Base-by-base conservation (phyloP, 2,113 vertebrate species). In the Pongo abelii region DNA sequence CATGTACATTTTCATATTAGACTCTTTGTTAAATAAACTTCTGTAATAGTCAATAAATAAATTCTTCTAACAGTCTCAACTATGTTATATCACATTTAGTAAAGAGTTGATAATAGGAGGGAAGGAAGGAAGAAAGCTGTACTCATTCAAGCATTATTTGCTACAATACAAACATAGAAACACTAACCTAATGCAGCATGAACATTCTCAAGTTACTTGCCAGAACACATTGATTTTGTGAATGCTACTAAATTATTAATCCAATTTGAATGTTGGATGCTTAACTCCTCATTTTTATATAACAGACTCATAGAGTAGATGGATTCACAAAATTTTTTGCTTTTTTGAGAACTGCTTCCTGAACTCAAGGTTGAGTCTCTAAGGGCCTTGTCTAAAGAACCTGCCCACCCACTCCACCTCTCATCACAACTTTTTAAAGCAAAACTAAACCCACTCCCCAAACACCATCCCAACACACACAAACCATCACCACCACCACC, bases 191-290 rank as follows among this genome's bases (percentile, higher is more conserved):
- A 77, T 6, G 23, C 48, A 52, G 40, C 64, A 93, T 5, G 57
- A 84, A 72, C 40, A 74, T 84, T 88, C 80, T 95, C 93, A 91
- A 64, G 30, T 22, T 72, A 38, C 64, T 64, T 84, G 84, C 72
- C 72, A 81, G 75, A 96, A 91, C 61, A 93, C 43, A 93, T 22
- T 70, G 93, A 80, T 61, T 84, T 59, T 23, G 5, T 25, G 77
- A 83, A 72, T 0, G 70, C 50, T 46, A 43, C 43, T 96, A 38
- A 94, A 95, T 93, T 88, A 96, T 91, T 96, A 50, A 96, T 46
- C 84, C 27, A 87, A 67, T 88, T 3, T 50, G 77, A 94, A 91
- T 25, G 11, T 22, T 32, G 17, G 77, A 57, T 7, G 17, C 32
- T 90, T 89, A n/a, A 38, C 13, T 75, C 81, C 89, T 91, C 52